Conservation (phyloP, 2,797 vertebrate genomes). For the Furcifer pardalis region DNA sequence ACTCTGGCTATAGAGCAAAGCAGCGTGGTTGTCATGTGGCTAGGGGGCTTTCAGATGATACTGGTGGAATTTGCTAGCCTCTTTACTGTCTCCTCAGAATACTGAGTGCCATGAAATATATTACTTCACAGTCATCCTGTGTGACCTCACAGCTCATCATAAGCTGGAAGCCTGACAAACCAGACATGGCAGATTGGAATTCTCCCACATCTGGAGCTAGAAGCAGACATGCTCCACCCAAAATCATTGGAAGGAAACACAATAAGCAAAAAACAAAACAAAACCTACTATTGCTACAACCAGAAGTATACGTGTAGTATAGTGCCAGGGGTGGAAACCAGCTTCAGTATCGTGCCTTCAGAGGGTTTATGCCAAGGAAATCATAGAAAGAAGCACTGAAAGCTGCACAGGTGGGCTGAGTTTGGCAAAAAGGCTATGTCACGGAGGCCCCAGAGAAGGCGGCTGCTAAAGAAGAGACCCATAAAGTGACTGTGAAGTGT, state of each 20-base stretch:
- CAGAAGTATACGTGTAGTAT: no score
- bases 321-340: neutral
- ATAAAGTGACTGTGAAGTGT: no score
- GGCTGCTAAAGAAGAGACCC: neutral
- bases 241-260: neutral
- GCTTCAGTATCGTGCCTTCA: neutral
- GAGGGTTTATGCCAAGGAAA: neutral
- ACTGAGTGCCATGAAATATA: neutral
- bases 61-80: conserved; percentile 40
- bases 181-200: neutral
- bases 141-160: conserved; percentile 22
- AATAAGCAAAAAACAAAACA: neutral
- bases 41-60: conserved; percentile 46
- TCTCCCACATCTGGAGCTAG: neutral
- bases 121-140: neutral
- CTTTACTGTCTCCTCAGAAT: conserved; percentile 6
- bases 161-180: neutral
- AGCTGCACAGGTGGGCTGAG: neutral
- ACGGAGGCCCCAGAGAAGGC: neutral
- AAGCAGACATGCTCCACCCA: neutral
- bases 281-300: neutral
- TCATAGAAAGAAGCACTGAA: neutral
- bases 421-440: neutral
- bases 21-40: conserved; percentile 24
- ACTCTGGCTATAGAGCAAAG: conserved; percentile 9